Evolutionary conservation across 2,113 vertebrate genomes (phyloP).

Genomic region (Corythaixoides concolor): DNA sequence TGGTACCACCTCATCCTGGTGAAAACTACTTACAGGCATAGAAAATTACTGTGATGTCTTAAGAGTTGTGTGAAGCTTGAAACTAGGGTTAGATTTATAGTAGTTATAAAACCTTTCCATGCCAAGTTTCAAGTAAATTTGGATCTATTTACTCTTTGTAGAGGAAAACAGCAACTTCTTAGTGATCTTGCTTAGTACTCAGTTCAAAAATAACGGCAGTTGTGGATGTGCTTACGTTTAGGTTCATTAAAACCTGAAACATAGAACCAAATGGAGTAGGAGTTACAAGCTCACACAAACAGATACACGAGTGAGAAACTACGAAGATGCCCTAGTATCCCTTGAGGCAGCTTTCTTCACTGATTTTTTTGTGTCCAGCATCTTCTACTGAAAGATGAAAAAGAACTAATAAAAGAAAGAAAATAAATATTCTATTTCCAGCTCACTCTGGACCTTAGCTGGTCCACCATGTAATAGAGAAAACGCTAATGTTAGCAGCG

Average conservation of each 20-base stretch:
- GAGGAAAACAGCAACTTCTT: neutral
- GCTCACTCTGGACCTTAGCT: neutral
- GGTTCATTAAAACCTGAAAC: neutral
- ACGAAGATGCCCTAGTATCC: neutral
- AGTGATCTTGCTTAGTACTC: neutral
- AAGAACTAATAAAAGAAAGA: neutral
- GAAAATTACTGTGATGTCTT: neutral
- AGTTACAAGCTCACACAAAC: neutral
- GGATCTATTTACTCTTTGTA: neutral
- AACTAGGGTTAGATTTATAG: neutral
- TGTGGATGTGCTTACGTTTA: neutral
- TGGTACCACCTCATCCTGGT: neutral
- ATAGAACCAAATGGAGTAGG: neutral
- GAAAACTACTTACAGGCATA: neutral
- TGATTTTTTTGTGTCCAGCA: neutral
- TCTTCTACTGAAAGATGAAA: neutral
- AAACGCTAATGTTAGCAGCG: neutral
- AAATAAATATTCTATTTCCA: neutral
- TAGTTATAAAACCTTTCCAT: neutral
- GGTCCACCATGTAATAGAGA: neutral
- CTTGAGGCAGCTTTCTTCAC: neutral
- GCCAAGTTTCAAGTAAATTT: constrained; percentile 7
- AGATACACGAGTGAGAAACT: neutral
- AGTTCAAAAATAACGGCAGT: neutral
- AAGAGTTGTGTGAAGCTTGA: neutral